These are phyloP conservation scores for Epirrita christyi DNA, from an alignment of 2,888 invertebrate genomes.

Conservation along the genomic window DNA sequence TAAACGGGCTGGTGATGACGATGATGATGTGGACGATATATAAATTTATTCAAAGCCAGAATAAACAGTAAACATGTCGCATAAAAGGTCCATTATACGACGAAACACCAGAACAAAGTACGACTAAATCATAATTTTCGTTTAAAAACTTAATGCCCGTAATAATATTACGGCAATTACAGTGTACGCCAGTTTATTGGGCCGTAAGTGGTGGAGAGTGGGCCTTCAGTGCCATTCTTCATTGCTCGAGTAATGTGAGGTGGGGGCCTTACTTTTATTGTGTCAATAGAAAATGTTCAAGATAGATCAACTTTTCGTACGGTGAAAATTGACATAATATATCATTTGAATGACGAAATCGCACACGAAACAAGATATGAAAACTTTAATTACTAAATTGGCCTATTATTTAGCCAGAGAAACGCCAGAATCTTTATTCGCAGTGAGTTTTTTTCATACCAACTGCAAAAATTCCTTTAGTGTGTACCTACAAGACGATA, in stretches of 20 bases:
- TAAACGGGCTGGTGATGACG: too few species aligned
- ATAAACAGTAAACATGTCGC: neutral
- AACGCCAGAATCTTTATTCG: too few species aligned
- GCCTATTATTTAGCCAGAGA: too few species aligned
- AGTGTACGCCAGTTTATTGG: slow-evolving; percentile 46
- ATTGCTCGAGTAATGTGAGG: slow-evolving; percentile 41
- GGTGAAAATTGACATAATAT: too few species aligned
- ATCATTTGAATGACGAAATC: too few species aligned
- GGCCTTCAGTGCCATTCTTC: slow-evolving; percentile 40
- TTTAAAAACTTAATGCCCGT: slow-evolving; percentile 33
- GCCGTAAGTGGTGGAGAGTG: slow-evolving; percentile 47
- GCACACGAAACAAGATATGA: too few species aligned
- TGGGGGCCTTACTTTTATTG: slow-evolving; percentile 51
- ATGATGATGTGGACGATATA: too few species aligned
- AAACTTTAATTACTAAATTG: neutral
- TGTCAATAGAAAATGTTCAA: slow-evolving; percentile 14
- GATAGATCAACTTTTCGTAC: slow-evolving; percentile 8
- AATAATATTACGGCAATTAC: slow-evolving; percentile 34
- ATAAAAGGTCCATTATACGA: neutral
- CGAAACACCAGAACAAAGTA: neutral
- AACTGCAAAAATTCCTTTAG: too few species aligned
- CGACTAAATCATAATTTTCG: slow-evolving; percentile 20
- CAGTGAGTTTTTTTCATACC: too few species aligned
- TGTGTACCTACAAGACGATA: too few species aligned
- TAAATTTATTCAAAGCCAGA: neutral